Evolutionary conservation across 2,888 invertebrate species (phyloP).

Genomic region (Magallana nippona): DNA sequence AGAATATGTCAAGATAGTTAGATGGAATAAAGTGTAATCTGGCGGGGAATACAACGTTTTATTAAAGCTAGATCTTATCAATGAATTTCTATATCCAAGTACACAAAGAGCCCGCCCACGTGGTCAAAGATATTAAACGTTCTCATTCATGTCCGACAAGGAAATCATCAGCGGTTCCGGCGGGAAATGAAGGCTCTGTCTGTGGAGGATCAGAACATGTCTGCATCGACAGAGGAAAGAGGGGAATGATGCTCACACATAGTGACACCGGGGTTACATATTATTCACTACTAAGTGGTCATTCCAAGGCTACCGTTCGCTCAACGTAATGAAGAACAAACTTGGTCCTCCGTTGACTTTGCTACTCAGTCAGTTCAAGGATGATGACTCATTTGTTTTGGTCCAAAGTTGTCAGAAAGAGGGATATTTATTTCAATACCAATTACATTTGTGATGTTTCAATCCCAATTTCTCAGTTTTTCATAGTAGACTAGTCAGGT

Average conservation of each 20-base stretch:
- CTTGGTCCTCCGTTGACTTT: slow-evolving; percentile 1
- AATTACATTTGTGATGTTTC: not conserved
- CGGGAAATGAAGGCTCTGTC: slow-evolving; percentile 15
- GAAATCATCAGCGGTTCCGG: not conserved
- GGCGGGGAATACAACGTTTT: slow-evolving; percentile 6
- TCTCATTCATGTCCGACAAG: not conserved
- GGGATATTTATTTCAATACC: not conserved
- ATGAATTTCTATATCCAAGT: slow-evolving; percentile 15
- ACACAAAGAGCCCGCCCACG: not conserved
- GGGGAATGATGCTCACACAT: slow-evolving; percentile 12
- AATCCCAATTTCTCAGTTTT: not conserved
- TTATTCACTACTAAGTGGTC: slow-evolving; percentile 24
- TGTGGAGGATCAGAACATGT: slow-evolving; percentile 27
- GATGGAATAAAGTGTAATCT: not conserved
- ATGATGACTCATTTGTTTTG: slow-evolving; percentile 26
- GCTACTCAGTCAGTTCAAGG: slow-evolving; percentile 22
- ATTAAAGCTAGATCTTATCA: slow-evolving; percentile 25
- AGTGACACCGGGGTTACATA: slow-evolving; percentile 5
- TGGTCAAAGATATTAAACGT: slow-evolving; percentile 13
- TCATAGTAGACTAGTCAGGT: not conserved
- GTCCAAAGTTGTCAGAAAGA: not conserved
- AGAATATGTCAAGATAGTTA: slow-evolving; percentile 12
- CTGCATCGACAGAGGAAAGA: slow-evolving; percentile 17
- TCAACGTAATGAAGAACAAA: not conserved
- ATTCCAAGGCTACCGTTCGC: not conserved